Base-by-base conservation (phyloP, 2,888 invertebrate genomes). In the Eledone cirrhosa region DNA sequence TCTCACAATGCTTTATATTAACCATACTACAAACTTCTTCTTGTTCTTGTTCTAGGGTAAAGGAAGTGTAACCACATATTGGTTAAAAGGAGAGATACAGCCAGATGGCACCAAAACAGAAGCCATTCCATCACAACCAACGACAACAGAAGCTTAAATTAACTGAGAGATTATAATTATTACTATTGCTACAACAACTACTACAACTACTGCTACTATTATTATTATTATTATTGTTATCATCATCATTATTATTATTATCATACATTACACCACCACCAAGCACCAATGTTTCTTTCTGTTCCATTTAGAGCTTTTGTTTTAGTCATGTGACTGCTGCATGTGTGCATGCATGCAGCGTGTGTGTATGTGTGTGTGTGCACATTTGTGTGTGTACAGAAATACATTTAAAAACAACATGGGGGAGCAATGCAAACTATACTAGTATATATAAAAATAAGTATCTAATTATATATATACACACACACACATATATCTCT, bases 81-180 rank as follows among this genome's bases (percentile, higher is more conserved):
- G 48, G 76, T 27, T 76, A 27, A 47, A 1, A 24, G 76, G 76
- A 47, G 76, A 76, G 76, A 48, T 72, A 8, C 31, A 72, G 22
- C 11, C 72, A 22, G 72, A 72, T 72, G 72, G 72, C 22, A 72
- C 72, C 22, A 72, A 24, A 76, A 76, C 76, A 4, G 48, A 76
- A 27, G 48, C 76, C 14, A 24, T 72, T 33, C 72, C 72, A 11
- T 24, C 72, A 72, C 31, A 72, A 41, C 41, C 41, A 41, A 41
- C 41, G 41, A 41, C 11, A 41, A 41, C 41, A 41, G 41, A 41
- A 11, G 41, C 41, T 41, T 41, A 41, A 41, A 5, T 11, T 41
- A 41, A 41, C 5, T 41, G 41, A 41, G n/a, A 41, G 41, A 41
- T 41, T 41, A 41, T 41, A 8, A 41, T 41, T 41, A 41, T 41